Conservation (phyloP, 1,140 invertebrate genomes). For the Lycorma delicatula region DNA sequence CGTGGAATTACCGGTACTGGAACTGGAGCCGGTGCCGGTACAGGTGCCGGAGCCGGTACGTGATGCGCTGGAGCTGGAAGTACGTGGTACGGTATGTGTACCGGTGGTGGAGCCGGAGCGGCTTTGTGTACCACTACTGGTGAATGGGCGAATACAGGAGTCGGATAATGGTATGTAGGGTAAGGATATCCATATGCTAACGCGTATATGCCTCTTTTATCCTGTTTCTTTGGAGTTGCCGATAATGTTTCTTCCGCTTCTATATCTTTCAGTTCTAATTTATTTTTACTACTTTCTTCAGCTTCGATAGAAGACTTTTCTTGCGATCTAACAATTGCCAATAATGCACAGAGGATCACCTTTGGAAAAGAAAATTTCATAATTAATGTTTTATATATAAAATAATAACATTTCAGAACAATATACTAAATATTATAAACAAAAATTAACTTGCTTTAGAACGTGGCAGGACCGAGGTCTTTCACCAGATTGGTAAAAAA, state of each 20-base stretch:
- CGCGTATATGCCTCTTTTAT: conserved; percentile 5
- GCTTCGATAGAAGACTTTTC: no score
- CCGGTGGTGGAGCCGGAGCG: background rate
- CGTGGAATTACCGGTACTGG: background rate
- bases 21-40: background rate
- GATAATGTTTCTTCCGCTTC: background rate
- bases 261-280: background rate
- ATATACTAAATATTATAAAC: no score
- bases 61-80: background rate
- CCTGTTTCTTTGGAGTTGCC: conserved; percentile 6
- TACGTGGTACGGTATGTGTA: background rate
- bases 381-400: no score
- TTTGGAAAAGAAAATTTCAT: no score
- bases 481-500: no score
- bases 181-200: conserved; percentile 7
- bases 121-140: background rate
- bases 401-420: no score
- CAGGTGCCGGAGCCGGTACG: background rate
- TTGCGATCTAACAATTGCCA: no score
- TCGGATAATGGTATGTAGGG: background rate
- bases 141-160: background rate
- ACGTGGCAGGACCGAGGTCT: no score
- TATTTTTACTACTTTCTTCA: background rate
- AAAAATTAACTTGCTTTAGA: no score
- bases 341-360: no score